These are phyloP conservation scores for Hymenopus coronatus DNA, from an alignment of 2,888 invertebrate species.

Conservation along the genomic window DNA sequence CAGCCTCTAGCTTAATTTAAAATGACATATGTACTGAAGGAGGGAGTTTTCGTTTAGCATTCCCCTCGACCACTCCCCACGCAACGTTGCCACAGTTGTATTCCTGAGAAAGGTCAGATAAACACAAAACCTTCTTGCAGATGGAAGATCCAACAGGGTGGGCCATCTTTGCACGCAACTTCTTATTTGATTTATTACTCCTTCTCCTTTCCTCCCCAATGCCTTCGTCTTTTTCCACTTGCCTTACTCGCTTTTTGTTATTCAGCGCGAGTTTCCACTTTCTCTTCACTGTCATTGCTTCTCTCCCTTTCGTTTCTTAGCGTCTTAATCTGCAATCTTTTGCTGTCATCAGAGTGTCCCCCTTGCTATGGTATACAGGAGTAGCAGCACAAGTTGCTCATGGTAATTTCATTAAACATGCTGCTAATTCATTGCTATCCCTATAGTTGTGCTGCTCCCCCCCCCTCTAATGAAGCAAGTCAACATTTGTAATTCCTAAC, in stretches of 20 bases:
- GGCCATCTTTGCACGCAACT: not conserved
- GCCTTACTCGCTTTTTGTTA: not conserved
- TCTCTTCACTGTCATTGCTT: not conserved
- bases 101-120: not conserved
- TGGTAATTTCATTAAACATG: not conserved
- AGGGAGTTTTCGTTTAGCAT: not conserved
- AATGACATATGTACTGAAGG: too few species aligned
- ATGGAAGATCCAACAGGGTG: not conserved
- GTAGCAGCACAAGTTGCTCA: not conserved
- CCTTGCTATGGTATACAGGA: not conserved
- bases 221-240: not conserved
- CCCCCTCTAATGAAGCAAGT: not conserved
- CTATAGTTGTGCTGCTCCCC: not conserved
- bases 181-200: slow-evolving; percentile 6
- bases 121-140: not conserved
- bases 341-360: slow-evolving; percentile 1
- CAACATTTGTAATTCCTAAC: not conserved
- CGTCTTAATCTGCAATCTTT: slow-evolving; percentile 8
- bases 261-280: slow-evolving; percentile 8
- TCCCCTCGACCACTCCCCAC: not conserved
- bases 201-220: not conserved
- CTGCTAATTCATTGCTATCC: not conserved
- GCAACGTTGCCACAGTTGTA: not conserved
- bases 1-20: too few species aligned
- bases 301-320: not conserved